Percentiles rank a stretch among this genome's conserved stretches.
These are phyloP conservation scores for Ypsolopha scabrella DNA, from an alignment of 2,888 invertebrate species.

Conservation along the genomic window DNA sequence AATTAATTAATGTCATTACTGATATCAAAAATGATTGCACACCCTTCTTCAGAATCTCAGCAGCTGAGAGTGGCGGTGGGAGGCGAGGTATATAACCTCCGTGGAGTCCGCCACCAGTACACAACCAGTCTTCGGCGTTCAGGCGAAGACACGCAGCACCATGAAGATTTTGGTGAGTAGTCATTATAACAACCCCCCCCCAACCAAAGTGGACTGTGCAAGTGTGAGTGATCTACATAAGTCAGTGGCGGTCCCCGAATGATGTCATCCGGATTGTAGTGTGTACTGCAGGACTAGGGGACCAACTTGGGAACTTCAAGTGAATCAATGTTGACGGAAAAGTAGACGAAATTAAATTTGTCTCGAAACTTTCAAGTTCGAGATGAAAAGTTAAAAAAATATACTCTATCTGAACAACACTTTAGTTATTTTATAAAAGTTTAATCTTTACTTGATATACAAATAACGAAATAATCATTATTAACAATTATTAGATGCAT, in stretches of 20 bases:
- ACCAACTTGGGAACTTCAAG: too few relatives aligned
- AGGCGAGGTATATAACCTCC: conserved; percentile 56
- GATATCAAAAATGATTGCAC: conserved; percentile 7
- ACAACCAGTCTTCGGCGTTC: conserved; percentile 64
- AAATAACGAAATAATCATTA: too few relatives aligned
- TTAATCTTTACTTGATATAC: too few relatives aligned
- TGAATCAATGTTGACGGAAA: too few relatives aligned
- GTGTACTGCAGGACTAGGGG: too few relatives aligned
- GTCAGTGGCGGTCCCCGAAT: too few relatives aligned
- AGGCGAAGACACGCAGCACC: conserved; percentile 58
- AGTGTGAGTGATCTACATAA: conserved; percentile 7
- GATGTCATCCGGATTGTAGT: too few relatives aligned
- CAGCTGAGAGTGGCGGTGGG: conserved; percentile 31
- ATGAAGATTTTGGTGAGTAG: conserved; percentile 66
- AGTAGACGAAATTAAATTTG: too few relatives aligned
- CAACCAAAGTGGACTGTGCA: conserved; percentile 17
- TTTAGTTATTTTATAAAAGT: too few relatives aligned
- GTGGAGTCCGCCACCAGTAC: conserved; percentile 28
- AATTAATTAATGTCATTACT: conserved; percentile 51
- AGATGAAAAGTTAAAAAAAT: background rate
- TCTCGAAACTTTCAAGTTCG: conserved; percentile 1
- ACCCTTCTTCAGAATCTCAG: conserved; percentile 26
- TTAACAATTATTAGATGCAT: too few relatives aligned
- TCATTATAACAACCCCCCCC: background rate
- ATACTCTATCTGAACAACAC: background rate